These are phyloP conservation scores for Gasteruption jaculator DNA, from an alignment of 2,888 invertebrate genomes.

Conservation along the genomic window DNA sequence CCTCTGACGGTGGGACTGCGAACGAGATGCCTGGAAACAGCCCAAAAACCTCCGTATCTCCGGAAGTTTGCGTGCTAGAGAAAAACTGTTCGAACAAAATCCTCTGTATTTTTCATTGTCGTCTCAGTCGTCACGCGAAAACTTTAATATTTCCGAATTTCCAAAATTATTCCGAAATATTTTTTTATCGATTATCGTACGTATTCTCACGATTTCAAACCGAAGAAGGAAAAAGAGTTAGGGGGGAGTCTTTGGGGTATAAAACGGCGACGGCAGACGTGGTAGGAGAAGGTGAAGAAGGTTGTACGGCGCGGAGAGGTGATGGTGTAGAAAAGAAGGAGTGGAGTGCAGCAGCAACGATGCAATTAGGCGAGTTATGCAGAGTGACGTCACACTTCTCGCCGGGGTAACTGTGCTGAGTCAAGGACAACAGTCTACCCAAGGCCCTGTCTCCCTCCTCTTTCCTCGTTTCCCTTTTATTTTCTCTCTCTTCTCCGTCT, in stretches of 20 bases:
- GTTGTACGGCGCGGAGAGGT: constrained; percentile 19
- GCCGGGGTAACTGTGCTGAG: constrained; percentile 52
- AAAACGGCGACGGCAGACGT: constrained; percentile 12
- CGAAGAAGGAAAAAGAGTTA: too few relatives aligned
- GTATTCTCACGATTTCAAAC: too few relatives aligned
- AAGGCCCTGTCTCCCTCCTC: constrained; percentile 14
- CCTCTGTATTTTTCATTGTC: too few relatives aligned
- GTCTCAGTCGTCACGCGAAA: too few relatives aligned
- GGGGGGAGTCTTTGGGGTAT: constrained; percentile 2
- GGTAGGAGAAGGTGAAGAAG: constrained; percentile 18
- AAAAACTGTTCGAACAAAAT: too few relatives aligned
- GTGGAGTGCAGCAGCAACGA: constrained; percentile 39
- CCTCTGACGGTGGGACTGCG: too few relatives aligned
- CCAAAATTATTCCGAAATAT: too few relatives aligned
- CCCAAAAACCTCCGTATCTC: too few relatives aligned
- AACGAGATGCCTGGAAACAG: too few relatives aligned
- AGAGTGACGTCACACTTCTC: constrained; percentile 49
- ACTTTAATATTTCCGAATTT: too few relatives aligned
- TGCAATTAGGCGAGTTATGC: constrained; percentile 53
- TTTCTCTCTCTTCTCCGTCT: constrained; percentile 3
- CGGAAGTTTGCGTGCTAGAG: too few relatives aligned
- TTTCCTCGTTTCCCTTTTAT: constrained; percentile 6
- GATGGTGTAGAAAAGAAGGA: constrained; percentile 22
- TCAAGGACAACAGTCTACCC: constrained; percentile 46
- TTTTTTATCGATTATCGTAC: too few relatives aligned